These are phyloP conservation scores for Thalassarche chlororhynchos DNA, from an alignment of 2,113 vertebrate genomes.

Conservation along the genomic window DNA sequence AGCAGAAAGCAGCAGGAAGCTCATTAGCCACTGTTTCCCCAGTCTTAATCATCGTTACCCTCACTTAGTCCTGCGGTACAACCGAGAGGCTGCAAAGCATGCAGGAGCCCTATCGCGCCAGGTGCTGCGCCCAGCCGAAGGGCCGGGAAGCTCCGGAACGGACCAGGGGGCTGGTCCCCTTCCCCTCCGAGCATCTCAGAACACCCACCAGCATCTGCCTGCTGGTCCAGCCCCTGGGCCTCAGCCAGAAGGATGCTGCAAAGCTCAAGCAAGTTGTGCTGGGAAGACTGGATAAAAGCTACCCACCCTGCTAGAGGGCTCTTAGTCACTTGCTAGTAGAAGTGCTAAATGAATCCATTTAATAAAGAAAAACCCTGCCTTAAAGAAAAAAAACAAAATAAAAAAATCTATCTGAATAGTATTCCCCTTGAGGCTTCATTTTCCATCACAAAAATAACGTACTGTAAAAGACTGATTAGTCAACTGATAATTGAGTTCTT, in stretches of 20 bases:
- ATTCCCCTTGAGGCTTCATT: slow-evolving; percentile 63
- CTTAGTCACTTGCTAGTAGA: not conserved
- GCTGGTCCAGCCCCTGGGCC: not conserved
- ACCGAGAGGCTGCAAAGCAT: not conserved
- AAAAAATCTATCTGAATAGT: slow-evolving; percentile 49
- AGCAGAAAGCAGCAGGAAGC: not conserved
- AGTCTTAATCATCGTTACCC: not conserved
- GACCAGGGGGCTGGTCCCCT: not conserved
- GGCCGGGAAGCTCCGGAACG: not conserved
- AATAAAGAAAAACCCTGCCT: not conserved
- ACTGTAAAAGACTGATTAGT: slow-evolving; percentile 83
- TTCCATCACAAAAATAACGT: slow-evolving; percentile 74
- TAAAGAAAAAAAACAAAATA: not conserved
- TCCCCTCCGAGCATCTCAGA: not conserved
- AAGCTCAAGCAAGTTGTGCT: not conserved
- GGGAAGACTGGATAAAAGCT: not conserved
- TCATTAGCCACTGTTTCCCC: not conserved
- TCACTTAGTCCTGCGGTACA: not conserved
- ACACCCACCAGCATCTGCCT: not conserved
- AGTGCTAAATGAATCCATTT: slow-evolving; percentile 32
- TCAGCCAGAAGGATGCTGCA: not conserved
- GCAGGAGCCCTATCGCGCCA: fast-evolving
- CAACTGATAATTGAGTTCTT: slow-evolving; percentile 85
- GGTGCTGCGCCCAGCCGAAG: not conserved
- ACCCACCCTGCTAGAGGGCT: not conserved